These are phyloP conservation scores for Caenorhabditis japonica DNA, from an alignment of 2,888 invertebrate genomes.

Conservation along the genomic window DNA sequence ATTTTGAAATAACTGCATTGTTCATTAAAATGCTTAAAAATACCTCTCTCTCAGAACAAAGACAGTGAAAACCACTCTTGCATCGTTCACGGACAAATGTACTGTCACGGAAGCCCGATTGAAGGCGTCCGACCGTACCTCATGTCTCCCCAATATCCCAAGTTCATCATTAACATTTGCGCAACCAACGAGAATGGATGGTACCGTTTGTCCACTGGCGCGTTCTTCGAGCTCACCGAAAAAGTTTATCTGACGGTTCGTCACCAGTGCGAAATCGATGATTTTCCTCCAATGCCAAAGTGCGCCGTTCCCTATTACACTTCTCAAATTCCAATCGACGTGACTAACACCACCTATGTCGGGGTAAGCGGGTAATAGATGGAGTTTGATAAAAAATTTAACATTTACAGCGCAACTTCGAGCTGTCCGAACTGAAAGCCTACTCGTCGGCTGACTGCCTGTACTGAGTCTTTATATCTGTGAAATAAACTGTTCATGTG, in stretches of 20 bases:
- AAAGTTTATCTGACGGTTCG: conserved; percentile 10
- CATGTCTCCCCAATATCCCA: conserved; percentile 4
- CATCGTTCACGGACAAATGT: conserved; percentile 17
- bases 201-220: conserved; percentile 16
- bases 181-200: conserved; percentile 8
- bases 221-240: conserved; percentile 1
- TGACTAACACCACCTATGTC: conserved; percentile 1
- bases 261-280: conserved; percentile 18
- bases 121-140: conserved; percentile 22
- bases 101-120: conserved; percentile 3
- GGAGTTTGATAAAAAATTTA: neutral
- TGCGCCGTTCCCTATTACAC: conserved; percentile 36
- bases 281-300: conserved; percentile 2
- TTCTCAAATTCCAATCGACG: conserved; percentile 2
- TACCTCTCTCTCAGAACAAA: no score
- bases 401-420: conserved; percentile 21
- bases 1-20: no score
- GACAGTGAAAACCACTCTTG: neutral
- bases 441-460: conserved; percentile 29
- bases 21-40: no score
- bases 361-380: conserved; percentile 6
- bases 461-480: conserved; percentile 7
- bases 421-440: conserved; percentile 10
- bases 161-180: conserved; percentile 6
- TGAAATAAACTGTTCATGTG: conserved; percentile 19